A percentile compares a stretch with the other conserved stretches of the same genome.
Conservation (phyloP, 2,888 invertebrate genomes). For the Ormyrus rosae region DNA sequence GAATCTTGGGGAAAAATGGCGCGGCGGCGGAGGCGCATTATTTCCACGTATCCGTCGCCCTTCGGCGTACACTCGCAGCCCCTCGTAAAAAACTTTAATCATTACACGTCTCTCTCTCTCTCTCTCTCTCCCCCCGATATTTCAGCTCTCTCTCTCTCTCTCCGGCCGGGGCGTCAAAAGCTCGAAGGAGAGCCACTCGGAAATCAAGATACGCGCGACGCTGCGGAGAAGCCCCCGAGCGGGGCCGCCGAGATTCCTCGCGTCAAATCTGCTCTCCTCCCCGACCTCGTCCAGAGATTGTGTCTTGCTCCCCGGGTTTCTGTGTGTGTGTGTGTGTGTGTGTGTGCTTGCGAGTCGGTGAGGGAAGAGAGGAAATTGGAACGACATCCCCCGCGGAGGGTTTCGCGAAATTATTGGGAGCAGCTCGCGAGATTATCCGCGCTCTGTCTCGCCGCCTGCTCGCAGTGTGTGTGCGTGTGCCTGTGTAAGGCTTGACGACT, state of each 20-base stretch:
- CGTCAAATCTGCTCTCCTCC: conserved; percentile 1
- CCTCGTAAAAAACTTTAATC: too few species aligned
- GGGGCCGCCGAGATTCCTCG: conserved; percentile 4
- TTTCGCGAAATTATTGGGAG: conserved; percentile 51
- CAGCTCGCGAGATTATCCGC: conserved; percentile 41
- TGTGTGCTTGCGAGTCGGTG: not conserved
- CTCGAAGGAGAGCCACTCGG: conserved; percentile 38
- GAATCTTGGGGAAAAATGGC: too few species aligned
- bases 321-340: not conserved
- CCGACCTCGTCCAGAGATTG: not conserved
- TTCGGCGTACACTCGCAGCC: too few species aligned
- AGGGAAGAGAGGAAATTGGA: conserved; percentile 52
- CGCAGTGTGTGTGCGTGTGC: conserved; percentile 1
- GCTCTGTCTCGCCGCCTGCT: conserved; percentile 4
- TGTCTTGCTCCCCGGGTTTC: not conserved
- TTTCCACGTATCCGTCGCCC: too few species aligned
- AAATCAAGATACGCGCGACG: conserved; percentile 37
- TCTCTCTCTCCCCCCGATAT: not conserved
- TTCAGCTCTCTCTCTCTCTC: not conserved
- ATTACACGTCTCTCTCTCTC: not conserved
- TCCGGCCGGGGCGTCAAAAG: conserved; percentile 38
- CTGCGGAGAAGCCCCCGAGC: not conserved
- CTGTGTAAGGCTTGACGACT: too few species aligned
- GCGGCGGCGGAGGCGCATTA: too few species aligned
- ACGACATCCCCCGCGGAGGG: conserved; percentile 45